Percentiles rank a stretch among this genome's conserved stretches.
Evolutionary conservation across 2,113 vertebrate genomes (phyloP).

Genomic region (Myotis yumanensis): DNA sequence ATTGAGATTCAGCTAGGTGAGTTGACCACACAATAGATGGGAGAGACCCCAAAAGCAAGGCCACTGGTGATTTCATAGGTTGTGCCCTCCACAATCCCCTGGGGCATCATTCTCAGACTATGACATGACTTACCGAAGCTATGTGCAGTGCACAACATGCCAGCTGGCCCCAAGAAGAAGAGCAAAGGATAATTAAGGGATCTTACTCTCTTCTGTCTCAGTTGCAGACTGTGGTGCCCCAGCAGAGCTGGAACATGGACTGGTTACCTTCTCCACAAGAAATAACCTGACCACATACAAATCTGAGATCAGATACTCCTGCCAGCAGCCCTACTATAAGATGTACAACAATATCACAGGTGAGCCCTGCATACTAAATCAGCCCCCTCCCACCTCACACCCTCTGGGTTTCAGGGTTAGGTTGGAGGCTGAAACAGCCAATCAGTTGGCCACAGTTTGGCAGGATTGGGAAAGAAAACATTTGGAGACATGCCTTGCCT

Average conservation of each 20-base stretch:
- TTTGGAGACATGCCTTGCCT: not conserved
- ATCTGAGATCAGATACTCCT: slow-evolving; percentile 88
- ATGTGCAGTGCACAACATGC: not conserved
- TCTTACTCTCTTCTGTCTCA: slow-evolving; percentile 77
- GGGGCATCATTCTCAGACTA: not conserved
- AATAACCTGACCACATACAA: slow-evolving; percentile 91
- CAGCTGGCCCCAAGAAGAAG: not conserved
- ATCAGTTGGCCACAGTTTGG: not conserved
- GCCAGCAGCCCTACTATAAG: slow-evolving; percentile 84
- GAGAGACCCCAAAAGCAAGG: not conserved
- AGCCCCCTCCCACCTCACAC: not conserved
- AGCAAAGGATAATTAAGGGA: not conserved
- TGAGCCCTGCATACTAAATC: slow-evolving; percentile 62
- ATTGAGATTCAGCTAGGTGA: not conserved
- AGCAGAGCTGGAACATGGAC: slow-evolving; percentile 82
- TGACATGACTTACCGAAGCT: not conserved
- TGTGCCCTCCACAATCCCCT: not conserved
- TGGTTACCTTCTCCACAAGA: slow-evolving; percentile 85
- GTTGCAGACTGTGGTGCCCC: slow-evolving; percentile 93
- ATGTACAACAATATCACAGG: slow-evolving; percentile 85
- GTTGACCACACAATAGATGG: not conserved
- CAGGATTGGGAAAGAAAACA: not conserved
- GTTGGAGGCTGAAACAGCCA: not conserved
- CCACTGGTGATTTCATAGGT: not conserved
- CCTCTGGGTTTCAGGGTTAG: not conserved